Evolutionary conservation across 2,888 invertebrate genomes (phyloP), one percentile per base, ranked within the genome.

Genomic region (Pardosa pseudoannulata): DNA sequence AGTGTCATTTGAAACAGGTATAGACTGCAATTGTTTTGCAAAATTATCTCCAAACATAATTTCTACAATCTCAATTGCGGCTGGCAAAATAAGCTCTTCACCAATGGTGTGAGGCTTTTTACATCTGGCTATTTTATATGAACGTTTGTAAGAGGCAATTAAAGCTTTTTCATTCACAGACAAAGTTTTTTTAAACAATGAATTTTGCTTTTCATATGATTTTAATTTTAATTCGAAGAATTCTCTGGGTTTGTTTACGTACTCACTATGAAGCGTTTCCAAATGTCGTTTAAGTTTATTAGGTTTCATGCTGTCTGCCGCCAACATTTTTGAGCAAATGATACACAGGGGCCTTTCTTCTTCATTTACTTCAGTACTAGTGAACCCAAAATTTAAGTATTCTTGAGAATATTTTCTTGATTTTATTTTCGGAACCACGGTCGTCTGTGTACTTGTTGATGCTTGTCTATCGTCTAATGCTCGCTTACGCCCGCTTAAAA

Each of bases 41-140:
- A 65, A 65, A 65, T 65, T 65, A 31, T 65, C 29, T 39, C 68
- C 68, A 68, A 68, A 36, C 68, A 39, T 68, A 68, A 27, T 71
- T 71, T 71, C 71, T 71, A 71, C 71, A 71, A 46, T 71, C 62
- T 62, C 62, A 62, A 27, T 62, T 62, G 62, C 62, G 2, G 23
- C 62, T 62, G 62, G 62, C 62, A 62, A 62, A 62, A 62, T 71
- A 79, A 79, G 70, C 79, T 71, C 79, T 71, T 79, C 70, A 62
- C 71, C 41, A 79, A 71, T 70, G 70, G 62, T 70, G 62, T 79
- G 79, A 79, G 62, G 79, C 23, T 79, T 79, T 79, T 79, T 79
- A 79, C 79, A 79, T 70, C 79, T 79, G 70, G 71, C 70, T 79
- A 79, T 71, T 79, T 79, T 79, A 79, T 70, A 79, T 71, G 70